Base-by-base conservation (phyloP, 1,140 invertebrate species). In the Apis florea region DNA sequence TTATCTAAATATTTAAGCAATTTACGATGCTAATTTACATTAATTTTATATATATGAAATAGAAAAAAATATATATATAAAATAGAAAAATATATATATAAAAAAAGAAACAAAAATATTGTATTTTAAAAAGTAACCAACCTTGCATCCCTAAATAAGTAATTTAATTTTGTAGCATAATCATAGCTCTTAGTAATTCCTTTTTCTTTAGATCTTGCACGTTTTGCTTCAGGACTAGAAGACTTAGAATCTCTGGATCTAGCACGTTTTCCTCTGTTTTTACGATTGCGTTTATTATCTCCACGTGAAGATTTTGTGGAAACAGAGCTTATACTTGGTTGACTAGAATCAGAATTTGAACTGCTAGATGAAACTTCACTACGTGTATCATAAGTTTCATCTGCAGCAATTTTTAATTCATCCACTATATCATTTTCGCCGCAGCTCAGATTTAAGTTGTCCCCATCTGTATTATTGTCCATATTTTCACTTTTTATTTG, bases 101-200 rank as follows among this genome's bases (percentile, higher is more conserved):
- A 31, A 31, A 31, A 31, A 31, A 31, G 2, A 31, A 31, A 31
- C 3, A 31, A 31, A 31, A 31, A 31, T 31, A 40, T 68, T 58
- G 17, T 66, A 71, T 67, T 71, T 51, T 26, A 66, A 75, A 78
- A 84, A 82, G 82, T 77, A 58, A 63, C 90, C 66, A 91, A 94
- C 85, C 98, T 95, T 82, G 98, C 97, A 93, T 99, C 98, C 87
- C 98, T 95, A 92, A 99, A 99, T 71, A 99, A 95, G 92, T 99
- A 99, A 94, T 98, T 99, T 70, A 99, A 93, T 94, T 98, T 97
- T 15, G 97, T 97, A 90, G 96, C 94, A 90, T 98, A 98, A 94
- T 98, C 97, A 90, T 97, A 97, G 47, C 95, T 96, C 91, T 97
- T 97, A 13, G 94, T 93, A 85, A 92, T 91, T 64, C 87, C 91